These are phyloP conservation scores for Trisateles emortualis DNA, from an alignment of 2,888 invertebrate genomes.

Conservation along the genomic window DNA sequence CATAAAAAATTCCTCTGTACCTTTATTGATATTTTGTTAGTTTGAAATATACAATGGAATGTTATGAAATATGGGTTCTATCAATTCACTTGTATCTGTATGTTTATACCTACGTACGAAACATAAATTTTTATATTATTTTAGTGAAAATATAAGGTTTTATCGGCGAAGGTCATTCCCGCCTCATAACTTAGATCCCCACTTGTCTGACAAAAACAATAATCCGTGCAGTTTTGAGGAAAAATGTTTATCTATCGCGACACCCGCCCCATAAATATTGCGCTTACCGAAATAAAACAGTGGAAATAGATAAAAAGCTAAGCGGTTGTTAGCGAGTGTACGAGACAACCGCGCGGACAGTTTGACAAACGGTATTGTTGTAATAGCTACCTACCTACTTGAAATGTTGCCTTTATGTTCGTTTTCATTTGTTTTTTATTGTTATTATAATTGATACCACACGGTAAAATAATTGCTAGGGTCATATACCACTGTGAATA, in stretches of 20 bases:
- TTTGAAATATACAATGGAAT: constrained; percentile 59
- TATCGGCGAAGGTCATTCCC: constrained; percentile 73
- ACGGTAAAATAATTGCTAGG: background rate
- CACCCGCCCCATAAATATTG: constrained; percentile 83
- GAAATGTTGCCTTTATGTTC: constrained; percentile 27
- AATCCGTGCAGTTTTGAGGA: constrained; percentile 80
- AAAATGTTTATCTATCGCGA: constrained; percentile 79
- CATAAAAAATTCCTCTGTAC: constrained; percentile 67
- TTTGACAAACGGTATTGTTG: constrained; percentile 59
- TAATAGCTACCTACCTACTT: background rate
- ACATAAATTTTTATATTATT: constrained; percentile 14
- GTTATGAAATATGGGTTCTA: constrained; percentile 42
- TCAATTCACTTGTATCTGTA: constrained; percentile 16
- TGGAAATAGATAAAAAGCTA: constrained; percentile 81
- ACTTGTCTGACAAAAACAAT: constrained; percentile 80
- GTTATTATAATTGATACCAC: background rate
- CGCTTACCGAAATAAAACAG: constrained; percentile 76
- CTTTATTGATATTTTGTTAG: constrained; percentile 73
- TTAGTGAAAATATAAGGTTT: constrained; percentile 45
- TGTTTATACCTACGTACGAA: constrained; percentile 11
- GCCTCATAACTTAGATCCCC: constrained; percentile 75
- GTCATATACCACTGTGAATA: too few relatives aligned
- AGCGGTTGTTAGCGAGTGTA: constrained; percentile 65
- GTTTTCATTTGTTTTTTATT: constrained; percentile 12
- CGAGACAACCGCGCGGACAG: constrained; percentile 66